Base-by-base conservation (phyloP, 30 jellyfish, hydroid and myxozoan genomes). In the Sanderia malayensis region DNA sequence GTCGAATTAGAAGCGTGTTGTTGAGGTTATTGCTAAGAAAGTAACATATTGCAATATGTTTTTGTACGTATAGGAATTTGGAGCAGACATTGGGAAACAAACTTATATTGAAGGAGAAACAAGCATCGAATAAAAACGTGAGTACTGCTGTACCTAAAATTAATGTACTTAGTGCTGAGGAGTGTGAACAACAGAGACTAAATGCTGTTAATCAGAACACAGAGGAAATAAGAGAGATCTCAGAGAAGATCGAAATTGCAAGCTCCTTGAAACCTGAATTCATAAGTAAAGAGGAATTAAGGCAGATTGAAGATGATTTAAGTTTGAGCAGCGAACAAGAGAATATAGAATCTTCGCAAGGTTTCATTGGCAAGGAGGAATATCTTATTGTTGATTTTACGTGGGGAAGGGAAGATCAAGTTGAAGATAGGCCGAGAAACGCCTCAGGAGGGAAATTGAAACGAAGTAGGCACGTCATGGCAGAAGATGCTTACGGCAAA, bases 341-440 rank as follows among this genome's bases (percentile, higher is more conserved):
- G 1, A 24, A 37, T 27, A 45, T 83, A 24, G 85, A 72, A 31
- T 89, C 95, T 15, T 71, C 83, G 74, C 86, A 71, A 26, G 91
- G 83, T 19, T 58, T 61, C n/a, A 49, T 82, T 21, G 95, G 94
- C 0, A 91, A 89, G 63, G 97, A 89, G 33, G 89, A 69, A 31
- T 89, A 89, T 49, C 69, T 89, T 2, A 88, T 89, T 4, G 94
- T 89, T 45, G 97, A 89, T 73, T 77, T 89, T 25, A 71, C 75
- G 31, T n/a, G n/a, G n/a, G n/a, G n/a, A n/a, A n/a, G n/a, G n/a
- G 32, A 57, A 18, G 77, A 49, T 30, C 61, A 74, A 34, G 15
- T 31, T 1, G 26, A 45, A 17, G 23, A 41, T 28, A 31, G 2
- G 17, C 41, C 65, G 4, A 9, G 23, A n/a, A 78, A 26, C 7